Evolutionary conservation across 2,888 invertebrate species (phyloP), one percentile per base, ranked within the genome.

Genomic region (Oscheius onirici): DNA sequence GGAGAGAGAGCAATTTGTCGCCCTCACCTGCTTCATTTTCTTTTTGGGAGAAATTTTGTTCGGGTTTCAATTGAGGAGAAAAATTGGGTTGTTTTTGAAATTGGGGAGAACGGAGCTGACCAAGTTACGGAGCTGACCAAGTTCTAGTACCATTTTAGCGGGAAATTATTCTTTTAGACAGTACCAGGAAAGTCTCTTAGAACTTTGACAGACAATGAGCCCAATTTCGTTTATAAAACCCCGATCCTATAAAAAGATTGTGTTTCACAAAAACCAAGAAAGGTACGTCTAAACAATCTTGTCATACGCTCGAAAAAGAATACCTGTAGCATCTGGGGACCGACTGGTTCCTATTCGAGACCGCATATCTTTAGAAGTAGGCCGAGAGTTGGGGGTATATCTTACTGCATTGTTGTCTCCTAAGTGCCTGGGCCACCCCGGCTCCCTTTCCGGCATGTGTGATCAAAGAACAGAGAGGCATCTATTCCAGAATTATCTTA

Each of bases 381-480:
- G 34, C 5, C 8, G 34, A 34, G 34, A 8, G 34, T 41, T 41
- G 15, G 20, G 26, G 55, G 26, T 55, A 55, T 55, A 55, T 55
- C 1, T 24, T 24, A 28, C 26, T 24, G 22, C 55, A 34, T 34
- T 55, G 55, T 55, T 55, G 55, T 55, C 13, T 26, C 34, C 8
- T 34, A 34, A 34, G 55, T 24, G 55, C 10, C 55, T 13, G 8
- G 34, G 28, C n/a, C 43, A n/a, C 58, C 58, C 20, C 41, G n/a
- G n/a, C n/a, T 58, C 58, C 41, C n/a, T 58, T 58, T 58, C 58
- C 58, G 58, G 43, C 58, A 58, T n/a, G 41, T 41, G 40, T 20
- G 58, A 58, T 41, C 58, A 58, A 40, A 40, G 41, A 40, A 3
- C n/a, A 8, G n/a, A 6, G 22, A 34, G 34, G 8, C 3, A 3